phyloP scores from a whole-genome alignment of 2,113 vertebrate species.

The Eurypyga helias region DNA sequence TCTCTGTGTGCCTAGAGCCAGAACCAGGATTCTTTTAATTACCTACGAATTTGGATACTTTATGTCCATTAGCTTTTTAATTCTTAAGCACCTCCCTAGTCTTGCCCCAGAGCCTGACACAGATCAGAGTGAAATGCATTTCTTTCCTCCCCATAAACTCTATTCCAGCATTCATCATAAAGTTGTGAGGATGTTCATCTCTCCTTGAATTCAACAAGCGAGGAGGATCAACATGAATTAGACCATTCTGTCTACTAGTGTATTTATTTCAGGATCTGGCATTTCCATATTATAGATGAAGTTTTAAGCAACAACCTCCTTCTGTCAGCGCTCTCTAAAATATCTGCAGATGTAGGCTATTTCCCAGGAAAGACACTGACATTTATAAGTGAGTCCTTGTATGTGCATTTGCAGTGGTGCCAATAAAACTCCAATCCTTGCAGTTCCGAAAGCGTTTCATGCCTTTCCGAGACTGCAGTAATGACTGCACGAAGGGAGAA shows the following conservation, averaged over 20 bases:
- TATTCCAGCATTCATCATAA: not conserved
- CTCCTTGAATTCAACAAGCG: not conserved
- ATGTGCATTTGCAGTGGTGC: not conserved
- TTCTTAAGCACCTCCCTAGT: not conserved
- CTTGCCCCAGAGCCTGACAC: not conserved
- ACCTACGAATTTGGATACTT: not conserved
- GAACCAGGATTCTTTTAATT: not conserved
- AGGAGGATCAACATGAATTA: not conserved
- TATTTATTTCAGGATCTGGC: not conserved
- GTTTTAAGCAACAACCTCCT: not conserved
- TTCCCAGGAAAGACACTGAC: constrained; percentile 11
- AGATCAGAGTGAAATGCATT: not conserved
- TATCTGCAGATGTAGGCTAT: not conserved
- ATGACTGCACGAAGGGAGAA: not conserved
- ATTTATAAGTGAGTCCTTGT: constrained; percentile 12
- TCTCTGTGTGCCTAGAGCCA: not conserved
- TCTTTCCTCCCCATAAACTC: not conserved
- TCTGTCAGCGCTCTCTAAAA: not conserved
- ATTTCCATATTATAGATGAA: not conserved
- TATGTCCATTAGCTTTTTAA: not conserved
- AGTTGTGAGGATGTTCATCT: not conserved
- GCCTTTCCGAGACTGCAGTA: not conserved
- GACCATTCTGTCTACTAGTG: not conserved
- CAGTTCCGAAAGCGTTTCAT: constrained; percentile 16
- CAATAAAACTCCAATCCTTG: not conserved